A percentile compares a stretch with the other conserved stretches of the same genome.
phyloP scores from a whole-genome alignment of 1,140 invertebrate genomes.

The Orchestia grillus region DNA sequence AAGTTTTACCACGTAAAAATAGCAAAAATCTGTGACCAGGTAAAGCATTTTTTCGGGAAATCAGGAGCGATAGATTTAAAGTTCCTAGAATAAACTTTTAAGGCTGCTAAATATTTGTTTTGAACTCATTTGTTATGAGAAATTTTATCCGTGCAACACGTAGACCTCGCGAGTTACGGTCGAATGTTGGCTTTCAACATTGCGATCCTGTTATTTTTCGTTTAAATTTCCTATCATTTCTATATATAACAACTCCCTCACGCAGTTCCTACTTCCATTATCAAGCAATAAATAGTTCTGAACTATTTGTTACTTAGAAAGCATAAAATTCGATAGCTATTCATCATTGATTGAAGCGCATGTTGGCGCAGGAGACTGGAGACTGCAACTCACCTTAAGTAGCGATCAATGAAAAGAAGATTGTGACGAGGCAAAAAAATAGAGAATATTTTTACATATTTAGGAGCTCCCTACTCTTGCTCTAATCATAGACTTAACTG shows the following conservation, averaged over 20 bases:
- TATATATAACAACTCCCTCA: neutral
- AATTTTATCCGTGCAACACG: no score
- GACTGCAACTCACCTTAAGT: neutral
- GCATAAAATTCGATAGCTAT: neutral
- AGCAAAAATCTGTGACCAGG: no score
- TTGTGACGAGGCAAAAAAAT: neutral
- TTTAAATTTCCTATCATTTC: neutral
- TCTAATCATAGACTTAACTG: no score
- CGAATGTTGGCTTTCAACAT: neutral
- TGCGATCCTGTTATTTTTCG: neutral
- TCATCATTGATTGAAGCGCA: neutral
- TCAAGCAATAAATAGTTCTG: neutral
- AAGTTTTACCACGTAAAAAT: no score
- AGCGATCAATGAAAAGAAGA: neutral
- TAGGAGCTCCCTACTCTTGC: no score
- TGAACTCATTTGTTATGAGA: no score
- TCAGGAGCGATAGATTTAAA: no score
- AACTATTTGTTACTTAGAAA: no score
- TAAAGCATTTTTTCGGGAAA: no score
- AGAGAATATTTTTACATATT: neutral
- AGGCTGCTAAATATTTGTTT: no score
- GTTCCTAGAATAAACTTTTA: no score
- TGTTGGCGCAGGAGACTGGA: neutral
- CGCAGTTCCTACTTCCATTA: neutral
- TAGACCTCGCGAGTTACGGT: no score